Conservation (phyloP, 2,113 vertebrate genomes). For the Percopsis transmontana region DNA sequence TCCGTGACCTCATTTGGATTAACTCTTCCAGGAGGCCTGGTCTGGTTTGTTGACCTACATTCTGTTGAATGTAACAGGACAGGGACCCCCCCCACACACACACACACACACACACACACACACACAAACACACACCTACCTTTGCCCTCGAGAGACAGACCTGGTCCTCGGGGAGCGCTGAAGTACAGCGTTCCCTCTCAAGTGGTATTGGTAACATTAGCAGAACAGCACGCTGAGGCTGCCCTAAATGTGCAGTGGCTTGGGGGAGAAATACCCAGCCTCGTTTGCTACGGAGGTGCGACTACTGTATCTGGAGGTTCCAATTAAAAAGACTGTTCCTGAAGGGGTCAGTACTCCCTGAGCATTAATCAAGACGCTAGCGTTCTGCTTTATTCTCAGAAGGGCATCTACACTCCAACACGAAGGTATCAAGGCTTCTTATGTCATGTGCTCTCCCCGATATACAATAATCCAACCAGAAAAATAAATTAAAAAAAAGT, state of each 20-base stretch:
- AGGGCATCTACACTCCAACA: not conserved
- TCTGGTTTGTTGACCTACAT: slow-evolving; percentile 67
- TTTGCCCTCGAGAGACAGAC: slow-evolving; percentile 50
- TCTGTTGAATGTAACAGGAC: not conserved
- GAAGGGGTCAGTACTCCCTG: slow-evolving; percentile 8
- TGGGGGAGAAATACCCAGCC: slow-evolving; percentile 28
- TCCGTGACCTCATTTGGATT: slow-evolving; percentile 74
- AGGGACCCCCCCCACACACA: not conserved
- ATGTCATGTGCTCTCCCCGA: not conserved
- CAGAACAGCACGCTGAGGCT: slow-evolving; percentile 37
- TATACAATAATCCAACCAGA: not conserved
- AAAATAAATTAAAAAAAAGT: not conserved
- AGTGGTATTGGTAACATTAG: slow-evolving; percentile 43
- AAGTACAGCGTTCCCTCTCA: slow-evolving; percentile 20
- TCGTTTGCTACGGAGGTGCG: slow-evolving; percentile 28
- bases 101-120: slow-evolving; percentile 24
- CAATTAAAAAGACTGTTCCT: slow-evolving; percentile 25
- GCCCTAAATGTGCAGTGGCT: slow-evolving; percentile 46
- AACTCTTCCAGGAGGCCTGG: slow-evolving; percentile 49
- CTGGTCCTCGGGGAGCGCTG: slow-evolving; percentile 32
- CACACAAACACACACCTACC: slow-evolving; percentile 24
- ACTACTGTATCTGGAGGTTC: slow-evolving; percentile 22
- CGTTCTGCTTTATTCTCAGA: not conserved
- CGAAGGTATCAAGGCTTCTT: slow-evolving; percentile 10
- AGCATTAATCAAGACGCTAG: slow-evolving; percentile 23